These are phyloP conservation scores for Pygoscelis adeliae DNA, from an alignment of 2,113 vertebrate species.

Conservation along the genomic window DNA sequence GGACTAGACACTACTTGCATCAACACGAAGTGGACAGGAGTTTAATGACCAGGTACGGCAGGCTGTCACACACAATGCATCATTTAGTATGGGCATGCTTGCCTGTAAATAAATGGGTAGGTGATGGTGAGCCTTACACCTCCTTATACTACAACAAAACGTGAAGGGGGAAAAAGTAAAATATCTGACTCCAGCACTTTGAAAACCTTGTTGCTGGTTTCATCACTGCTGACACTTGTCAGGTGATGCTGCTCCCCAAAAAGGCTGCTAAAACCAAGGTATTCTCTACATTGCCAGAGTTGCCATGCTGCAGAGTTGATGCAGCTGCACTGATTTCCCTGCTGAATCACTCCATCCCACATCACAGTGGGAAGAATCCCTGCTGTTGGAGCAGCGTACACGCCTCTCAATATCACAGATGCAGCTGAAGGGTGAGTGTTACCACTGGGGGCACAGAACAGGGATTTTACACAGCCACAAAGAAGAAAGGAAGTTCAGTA, in stretches of 20 bases:
- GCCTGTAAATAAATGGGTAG: neutral
- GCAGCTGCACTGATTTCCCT: neutral
- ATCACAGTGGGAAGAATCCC: neutral
- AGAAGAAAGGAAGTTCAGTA: neutral
- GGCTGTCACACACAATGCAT: neutral
- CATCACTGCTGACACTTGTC: neutral
- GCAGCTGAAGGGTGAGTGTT: neutral
- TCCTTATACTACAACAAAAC: neutral
- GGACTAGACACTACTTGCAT: neutral
- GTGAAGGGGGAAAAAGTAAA: neutral
- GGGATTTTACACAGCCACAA: neutral
- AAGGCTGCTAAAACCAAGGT: neutral
- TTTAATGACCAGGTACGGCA: neutral
- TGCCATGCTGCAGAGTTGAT: neutral
- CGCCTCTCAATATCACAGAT: neutral
- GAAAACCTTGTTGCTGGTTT: neutral
- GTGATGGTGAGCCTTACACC: neutral
- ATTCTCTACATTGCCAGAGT: neutral
- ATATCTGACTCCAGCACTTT: neutral
- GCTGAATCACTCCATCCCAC: neutral
- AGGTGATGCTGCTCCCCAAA: neutral
- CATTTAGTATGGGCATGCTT: fast-evolving
- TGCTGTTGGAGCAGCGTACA: fast-evolving
- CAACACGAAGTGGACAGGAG: neutral
- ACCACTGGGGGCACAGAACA: neutral